Conservation (phyloP, 2,113 vertebrate genomes). For the Setophaga coronata region DNA sequence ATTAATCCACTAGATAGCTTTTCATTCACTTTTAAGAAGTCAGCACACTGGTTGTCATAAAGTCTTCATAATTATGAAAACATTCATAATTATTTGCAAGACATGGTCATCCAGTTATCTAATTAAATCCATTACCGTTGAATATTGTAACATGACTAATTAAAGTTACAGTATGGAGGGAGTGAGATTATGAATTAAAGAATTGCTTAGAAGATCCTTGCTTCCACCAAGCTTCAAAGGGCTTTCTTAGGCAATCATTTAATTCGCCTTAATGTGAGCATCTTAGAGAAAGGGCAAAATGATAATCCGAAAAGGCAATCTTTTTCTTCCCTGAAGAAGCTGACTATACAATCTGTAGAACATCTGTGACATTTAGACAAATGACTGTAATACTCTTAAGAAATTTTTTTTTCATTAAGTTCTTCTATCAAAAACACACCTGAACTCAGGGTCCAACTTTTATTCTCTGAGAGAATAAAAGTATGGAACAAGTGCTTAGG, state of each 20-base stretch:
- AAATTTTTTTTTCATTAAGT: not conserved
- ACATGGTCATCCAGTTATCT: conserved; percentile 2
- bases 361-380: conserved; percentile 52
- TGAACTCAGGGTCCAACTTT: not conserved
- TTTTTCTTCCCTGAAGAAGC: conserved; percentile 9
- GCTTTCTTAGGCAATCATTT: not conserved
- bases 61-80: not conserved
- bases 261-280: conserved; percentile 2
- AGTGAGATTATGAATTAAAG: not conserved
- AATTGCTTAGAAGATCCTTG: not conserved
- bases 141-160: not conserved
- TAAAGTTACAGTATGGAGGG: not conserved
- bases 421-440: not conserved
- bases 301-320: conserved; percentile 22
- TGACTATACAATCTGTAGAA: conserved; percentile 10
- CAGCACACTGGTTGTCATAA: not conserved
- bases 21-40: not conserved
- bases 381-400: conserved; percentile 3
- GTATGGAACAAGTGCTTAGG: not conserved
- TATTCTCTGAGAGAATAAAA: not conserved
- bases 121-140: not conserved
- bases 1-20: not conserved
- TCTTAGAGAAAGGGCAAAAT: conserved; percentile 1
- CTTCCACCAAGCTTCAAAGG: not conserved
- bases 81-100: conserved; percentile 23